Evolutionary conservation across 2,797 vertebrate species (phyloP).

Genomic region (Coregonus ussuriensis): DNA sequence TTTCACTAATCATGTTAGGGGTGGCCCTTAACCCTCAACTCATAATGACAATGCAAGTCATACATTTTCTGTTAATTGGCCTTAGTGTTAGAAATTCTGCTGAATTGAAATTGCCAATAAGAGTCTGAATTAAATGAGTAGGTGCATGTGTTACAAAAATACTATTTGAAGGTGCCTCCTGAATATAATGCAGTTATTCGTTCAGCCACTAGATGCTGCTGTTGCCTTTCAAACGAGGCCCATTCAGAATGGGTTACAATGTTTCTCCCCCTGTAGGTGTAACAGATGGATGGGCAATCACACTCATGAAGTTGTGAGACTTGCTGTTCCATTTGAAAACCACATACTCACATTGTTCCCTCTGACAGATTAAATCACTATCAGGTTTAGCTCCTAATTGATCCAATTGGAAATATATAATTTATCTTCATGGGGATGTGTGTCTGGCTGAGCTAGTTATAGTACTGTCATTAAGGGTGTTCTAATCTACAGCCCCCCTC

Average conservation of each 20-base stretch:
- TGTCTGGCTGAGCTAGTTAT: too few species aligned
- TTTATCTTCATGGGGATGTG: neutral
- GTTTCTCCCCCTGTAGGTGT: neutral
- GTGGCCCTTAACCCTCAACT: neutral
- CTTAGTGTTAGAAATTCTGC: neutral
- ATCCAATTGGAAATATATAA: neutral
- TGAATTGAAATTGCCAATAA: neutral
- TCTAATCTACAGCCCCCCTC: neutral
- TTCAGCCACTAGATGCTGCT: slow-evolving; percentile 63
- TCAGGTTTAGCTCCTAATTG: neutral
- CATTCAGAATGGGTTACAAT: neutral
- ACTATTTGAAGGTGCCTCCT: neutral
- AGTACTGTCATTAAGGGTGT: too few species aligned
- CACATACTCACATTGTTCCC: neutral
- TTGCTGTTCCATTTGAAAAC: neutral
- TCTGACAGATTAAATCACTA: neutral
- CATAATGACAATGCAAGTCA: neutral
- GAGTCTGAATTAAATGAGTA: neutral
- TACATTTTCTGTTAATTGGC: neutral
- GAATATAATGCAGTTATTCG: neutral
- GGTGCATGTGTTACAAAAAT: neutral
- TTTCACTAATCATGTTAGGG: neutral
- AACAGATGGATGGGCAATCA: neutral
- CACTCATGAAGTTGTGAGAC: neutral
- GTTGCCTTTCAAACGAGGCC: slow-evolving; percentile 34